phyloP scores from a whole-genome alignment of 2,113 vertebrate species.

The Phrynosoma platyrhinos region DNA sequence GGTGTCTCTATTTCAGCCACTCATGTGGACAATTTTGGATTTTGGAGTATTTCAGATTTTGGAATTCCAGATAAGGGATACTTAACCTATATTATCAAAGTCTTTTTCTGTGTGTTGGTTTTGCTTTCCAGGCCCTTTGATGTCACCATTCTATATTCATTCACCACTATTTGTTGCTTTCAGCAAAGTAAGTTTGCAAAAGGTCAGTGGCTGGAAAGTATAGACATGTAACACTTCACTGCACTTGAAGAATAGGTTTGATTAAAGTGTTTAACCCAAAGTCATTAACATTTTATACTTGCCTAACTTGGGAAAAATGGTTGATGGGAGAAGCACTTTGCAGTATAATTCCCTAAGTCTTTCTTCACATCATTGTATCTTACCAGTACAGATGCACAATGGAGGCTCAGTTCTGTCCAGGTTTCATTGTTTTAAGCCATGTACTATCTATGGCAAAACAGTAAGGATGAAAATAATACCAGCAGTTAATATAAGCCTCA shows the following conservation, averaged over 20 bases:
- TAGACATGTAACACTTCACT: background rate
- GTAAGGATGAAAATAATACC: background rate
- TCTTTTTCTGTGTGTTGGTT: background rate
- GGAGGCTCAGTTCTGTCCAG: background rate
- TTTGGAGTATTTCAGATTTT: too few relatives aligned
- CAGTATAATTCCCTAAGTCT: conserved; percentile 30
- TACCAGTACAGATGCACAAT: background rate
- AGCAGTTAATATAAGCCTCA: background rate
- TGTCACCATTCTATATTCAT: background rate
- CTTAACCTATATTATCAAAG: background rate
- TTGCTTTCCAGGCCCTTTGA: background rate
- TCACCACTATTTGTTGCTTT: conserved; percentile 8
- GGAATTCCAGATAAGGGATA: too few relatives aligned
- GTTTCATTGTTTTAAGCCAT: background rate
- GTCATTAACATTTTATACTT: conserved; percentile 57
- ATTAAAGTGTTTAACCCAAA: conserved; percentile 26
- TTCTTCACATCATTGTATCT: conserved; percentile 15
- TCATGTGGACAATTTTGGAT: too few relatives aligned
- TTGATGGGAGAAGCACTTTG: conserved; percentile 39
- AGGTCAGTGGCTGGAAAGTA: conserved; percentile 19
- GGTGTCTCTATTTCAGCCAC: too few relatives aligned
- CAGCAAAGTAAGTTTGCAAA: conserved; percentile 32
- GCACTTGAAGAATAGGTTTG: conserved; percentile 28
- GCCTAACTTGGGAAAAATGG: conserved; percentile 29
- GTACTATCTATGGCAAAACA: background rate